Evolutionary conservation across 2,113 vertebrate genomes (phyloP).

Genomic region (Chlorocebus sabaeus): DNA sequence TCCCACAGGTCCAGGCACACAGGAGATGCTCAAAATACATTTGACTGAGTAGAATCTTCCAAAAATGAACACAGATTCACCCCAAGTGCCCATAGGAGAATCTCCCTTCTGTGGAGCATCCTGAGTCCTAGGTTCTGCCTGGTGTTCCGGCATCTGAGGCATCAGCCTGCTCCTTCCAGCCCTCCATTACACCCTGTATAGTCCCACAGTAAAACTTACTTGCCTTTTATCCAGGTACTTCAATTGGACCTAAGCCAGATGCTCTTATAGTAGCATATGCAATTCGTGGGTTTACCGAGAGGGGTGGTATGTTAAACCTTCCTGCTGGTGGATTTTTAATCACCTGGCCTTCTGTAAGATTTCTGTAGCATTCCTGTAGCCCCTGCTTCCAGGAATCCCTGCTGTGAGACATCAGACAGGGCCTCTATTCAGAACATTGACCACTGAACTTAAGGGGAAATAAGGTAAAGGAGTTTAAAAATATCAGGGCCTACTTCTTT

Average conservation of each 20-base stretch:
- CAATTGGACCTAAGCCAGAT: neutral
- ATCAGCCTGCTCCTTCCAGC: neutral
- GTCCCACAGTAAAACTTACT: neutral
- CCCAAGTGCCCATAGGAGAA: neutral
- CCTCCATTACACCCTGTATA: too few relatives aligned
- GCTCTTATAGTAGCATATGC: neutral
- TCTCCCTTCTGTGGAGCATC: neutral
- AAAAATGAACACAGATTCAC: neutral
- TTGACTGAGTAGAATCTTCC: neutral
- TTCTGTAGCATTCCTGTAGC: neutral
- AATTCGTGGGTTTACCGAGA: neutral
- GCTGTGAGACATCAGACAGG: neutral
- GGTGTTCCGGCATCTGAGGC: too few relatives aligned
- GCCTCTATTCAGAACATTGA: neutral
- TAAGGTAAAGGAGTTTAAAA: neutral
- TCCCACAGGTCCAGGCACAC: neutral
- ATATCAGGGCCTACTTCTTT: neutral
- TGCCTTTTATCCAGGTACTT: neutral
- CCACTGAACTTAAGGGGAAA: neutral
- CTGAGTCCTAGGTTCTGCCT: neutral
- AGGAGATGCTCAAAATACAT: neutral
- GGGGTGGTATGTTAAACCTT: neutral
- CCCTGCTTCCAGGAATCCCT: neutral
- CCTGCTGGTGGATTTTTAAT: neutral
- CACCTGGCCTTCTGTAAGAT: neutral